Evolutionary conservation across 2,113 vertebrate genomes (phyloP).

Genomic region (Lophochroa leadbeateri): DNA sequence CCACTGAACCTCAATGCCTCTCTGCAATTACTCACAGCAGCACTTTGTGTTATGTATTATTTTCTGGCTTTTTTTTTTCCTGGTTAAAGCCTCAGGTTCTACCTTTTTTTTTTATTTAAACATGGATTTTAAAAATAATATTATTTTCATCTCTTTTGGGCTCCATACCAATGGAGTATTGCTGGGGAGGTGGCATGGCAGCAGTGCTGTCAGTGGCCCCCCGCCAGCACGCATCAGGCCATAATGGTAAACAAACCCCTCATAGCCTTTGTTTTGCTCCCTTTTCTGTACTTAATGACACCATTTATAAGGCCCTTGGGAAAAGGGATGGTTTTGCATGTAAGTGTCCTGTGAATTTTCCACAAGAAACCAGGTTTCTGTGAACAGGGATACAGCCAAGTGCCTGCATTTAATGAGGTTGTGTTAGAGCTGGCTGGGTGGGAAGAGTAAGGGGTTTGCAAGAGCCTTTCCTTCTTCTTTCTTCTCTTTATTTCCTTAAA

Average conservation of each 20-base stretch:
- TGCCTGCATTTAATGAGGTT: neutral
- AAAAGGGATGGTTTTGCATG: neutral
- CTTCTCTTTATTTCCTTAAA: neutral
- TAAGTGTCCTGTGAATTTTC: neutral
- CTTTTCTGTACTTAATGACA: neutral
- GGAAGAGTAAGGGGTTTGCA: neutral
- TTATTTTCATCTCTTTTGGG: neutral
- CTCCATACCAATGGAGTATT: neutral
- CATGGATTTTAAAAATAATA: neutral
- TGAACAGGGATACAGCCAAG: neutral
- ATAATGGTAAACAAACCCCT: neutral
- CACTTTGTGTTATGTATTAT: neutral
- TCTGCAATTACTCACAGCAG: neutral
- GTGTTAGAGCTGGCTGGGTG: neutral
- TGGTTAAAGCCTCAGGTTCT: neutral
- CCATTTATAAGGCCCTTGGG: neutral
- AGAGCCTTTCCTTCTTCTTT: neutral
- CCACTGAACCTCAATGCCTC: neutral
- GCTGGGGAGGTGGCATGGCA: neutral
- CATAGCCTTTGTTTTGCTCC: neutral
- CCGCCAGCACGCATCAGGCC: accelerated
- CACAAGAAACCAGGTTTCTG: neutral
- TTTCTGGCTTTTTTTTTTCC: neutral
- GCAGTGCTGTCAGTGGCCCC: neutral
- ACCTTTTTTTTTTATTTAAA: neutral